Base-by-base conservation (phyloP, 2,797 vertebrate species). In the Ara ararauna region DNA sequence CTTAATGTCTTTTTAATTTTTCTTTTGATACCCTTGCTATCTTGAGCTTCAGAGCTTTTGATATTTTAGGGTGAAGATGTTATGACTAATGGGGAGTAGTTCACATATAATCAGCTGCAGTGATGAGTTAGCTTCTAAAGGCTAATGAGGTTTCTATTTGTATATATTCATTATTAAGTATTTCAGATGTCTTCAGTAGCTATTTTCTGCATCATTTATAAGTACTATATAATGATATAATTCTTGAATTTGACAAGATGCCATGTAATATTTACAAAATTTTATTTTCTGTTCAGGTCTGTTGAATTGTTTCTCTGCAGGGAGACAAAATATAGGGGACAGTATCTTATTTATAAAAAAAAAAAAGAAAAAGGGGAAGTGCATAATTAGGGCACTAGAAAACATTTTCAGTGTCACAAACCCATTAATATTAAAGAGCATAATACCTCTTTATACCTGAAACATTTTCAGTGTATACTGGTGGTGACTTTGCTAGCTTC, bases 1-100 rank as follows among this genome's bases (percentile, higher is more conserved):
- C 48, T 96, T 93, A 78, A 87, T 65, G 9, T 36, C 32, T 10
- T 11, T 51, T 82, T 93, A 58, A 71, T 93, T 88, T 72, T 75
- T 70, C 2, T 67, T 93, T 94, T 13, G 34, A 71, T 77, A 58
- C 23, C 14, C 40, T 91, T 74, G 10, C 32, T 29, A 13, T 29
- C 48, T 67, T 47, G 56, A 67, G 9, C 42, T 50, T 45, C 23
- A 61, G 29, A 79, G 18, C 18, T 94, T 85, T 62, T 79, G 36
- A 21, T 68, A 14, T 60, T 76, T 91, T 90, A 12, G 5, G 10
- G 11, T 47, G 60, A 76, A 73, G n/a, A 30, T 66, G 27, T 88
- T 78, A 29, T 11, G 50, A 34, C n/a, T 85, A 73, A 29, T 5
- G 8, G 22, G 30, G 76, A 77, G 19, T 42, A 65, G 75, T 64